Evolutionary conservation across 2,113 vertebrate species (phyloP), one percentile per base, ranked within the genome.

Genomic region (Indicator indicator): DNA sequence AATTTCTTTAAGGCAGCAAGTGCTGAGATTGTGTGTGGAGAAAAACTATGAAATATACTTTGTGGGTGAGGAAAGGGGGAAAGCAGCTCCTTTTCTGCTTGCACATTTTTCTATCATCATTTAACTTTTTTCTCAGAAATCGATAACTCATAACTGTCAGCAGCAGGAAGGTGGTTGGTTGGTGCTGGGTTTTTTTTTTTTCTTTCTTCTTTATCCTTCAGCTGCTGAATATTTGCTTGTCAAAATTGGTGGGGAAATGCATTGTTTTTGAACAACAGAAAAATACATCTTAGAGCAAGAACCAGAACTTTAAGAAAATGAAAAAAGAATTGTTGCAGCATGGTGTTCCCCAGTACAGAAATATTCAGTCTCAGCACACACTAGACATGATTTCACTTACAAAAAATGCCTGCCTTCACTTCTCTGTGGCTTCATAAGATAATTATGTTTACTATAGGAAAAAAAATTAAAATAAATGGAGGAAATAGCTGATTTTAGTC

Each of bases 151-250:
- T 93, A 97, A 77, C 64, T 83, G 85, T 91, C 38, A 72, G 36
- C 48, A 90, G 55, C 59, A 76, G 28, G 26, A 83, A 83, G 16
- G 56, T 67, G 28, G 52, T 7, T 71, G 13, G 60, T 86, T 48
- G 12, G 9, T 72, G 38, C 2, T 2, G 15, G 15, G n/a, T n/a
- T 44, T 44, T 16, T 16, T 1, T 23, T 50, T 76, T 69, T 46
- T 16, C 11, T 21, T 38, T 0, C 5, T 60, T 80, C 33, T 89
- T 89, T 93, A 77, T 77, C 19, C 32, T 71, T 78, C 65, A 60
- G 27, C 20, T 73, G 73, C 42, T 89, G 64, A 95, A 95, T 89
- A 42, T 90, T 94, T 83, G 48, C 69, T 88, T 95, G 85, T 81
- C 89, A 96, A 80, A 40, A 63, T 1, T n/a, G 32, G 32, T 67